Evolutionary conservation across 2,797 vertebrate genomes (phyloP).

Genomic region (Triplophysa yarkandensis): DNA sequence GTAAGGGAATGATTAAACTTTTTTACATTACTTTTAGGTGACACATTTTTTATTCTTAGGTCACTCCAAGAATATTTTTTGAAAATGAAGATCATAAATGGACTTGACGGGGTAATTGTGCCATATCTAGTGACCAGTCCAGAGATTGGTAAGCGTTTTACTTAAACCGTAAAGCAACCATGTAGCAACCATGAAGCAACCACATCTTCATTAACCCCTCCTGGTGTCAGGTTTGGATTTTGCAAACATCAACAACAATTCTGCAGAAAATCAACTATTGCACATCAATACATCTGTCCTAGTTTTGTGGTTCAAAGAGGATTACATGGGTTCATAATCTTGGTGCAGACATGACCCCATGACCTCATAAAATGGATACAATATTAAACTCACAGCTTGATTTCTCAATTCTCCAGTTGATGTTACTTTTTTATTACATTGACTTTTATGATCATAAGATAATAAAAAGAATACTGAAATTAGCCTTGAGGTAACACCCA

Average conservation of each 20-base stretch:
- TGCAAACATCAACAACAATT: not conserved
- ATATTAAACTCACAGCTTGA: not conserved
- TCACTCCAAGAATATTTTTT: no score
- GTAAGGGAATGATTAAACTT: no score
- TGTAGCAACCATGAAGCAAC: not conserved
- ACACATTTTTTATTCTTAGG: no score
- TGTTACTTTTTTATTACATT: no score
- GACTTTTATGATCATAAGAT: no score
- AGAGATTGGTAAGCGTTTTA: not conserved
- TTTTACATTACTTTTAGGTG: no score
- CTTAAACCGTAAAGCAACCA: not conserved
- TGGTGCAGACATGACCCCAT: not conserved
- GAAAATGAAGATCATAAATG: conserved; percentile 18
- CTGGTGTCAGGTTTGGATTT: not conserved
- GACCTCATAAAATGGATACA: no score
- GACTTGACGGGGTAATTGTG: not conserved
- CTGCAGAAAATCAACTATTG: not conserved
- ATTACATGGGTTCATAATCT: conserved; percentile 41
- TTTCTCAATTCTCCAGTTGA: not conserved
- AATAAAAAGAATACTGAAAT: no score
- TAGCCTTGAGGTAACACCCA: no score
- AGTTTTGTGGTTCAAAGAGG: conserved; percentile 59
- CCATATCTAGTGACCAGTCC: not conserved
- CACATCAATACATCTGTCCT: conserved; percentile 54
- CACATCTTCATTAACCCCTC: no score